A percentile compares a stretch with the other conserved stretches of the same genome.
Evolutionary conservation across 2,888 invertebrate species (phyloP).

Genomic region (Euplexia lucipara): DNA sequence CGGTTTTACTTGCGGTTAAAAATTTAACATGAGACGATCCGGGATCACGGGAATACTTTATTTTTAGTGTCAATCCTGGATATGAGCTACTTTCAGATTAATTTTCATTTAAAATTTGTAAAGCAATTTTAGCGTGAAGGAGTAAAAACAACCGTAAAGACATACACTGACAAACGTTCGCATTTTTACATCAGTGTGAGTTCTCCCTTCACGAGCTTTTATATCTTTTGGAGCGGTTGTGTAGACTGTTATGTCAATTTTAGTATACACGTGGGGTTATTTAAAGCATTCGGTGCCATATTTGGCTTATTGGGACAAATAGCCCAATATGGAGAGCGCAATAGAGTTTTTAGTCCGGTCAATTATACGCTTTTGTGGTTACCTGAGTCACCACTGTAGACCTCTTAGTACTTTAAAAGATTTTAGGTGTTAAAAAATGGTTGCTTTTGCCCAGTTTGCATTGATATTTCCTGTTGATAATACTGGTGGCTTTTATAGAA

Average conservation of each 20-base stretch:
- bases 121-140: no score
- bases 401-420: no score
- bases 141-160: no score
- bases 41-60: no score
- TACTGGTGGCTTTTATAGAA: no score
- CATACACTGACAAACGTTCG: no score
- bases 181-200: no score
- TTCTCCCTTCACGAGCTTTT: constrained; percentile 23
- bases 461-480: neutral
- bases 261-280: neutral
- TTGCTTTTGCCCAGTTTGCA: neutral
- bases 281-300: neutral
- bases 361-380: neutral
- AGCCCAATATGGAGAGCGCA: neutral
- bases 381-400: neutral
- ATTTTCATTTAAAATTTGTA: no score
- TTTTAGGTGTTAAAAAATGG: neutral
- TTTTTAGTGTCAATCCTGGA: no score
- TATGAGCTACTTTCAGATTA: no score
- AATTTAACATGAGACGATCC: no score
- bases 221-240: neutral
- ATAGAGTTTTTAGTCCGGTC: neutral
- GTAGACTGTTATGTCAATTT: constrained; percentile 11
- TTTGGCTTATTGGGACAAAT: constrained; percentile 1
- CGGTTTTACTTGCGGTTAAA: no score